These are phyloP conservation scores for Platerodrilus igneus DNA, from an alignment of 2,888 invertebrate species.

Conservation along the genomic window DNA sequence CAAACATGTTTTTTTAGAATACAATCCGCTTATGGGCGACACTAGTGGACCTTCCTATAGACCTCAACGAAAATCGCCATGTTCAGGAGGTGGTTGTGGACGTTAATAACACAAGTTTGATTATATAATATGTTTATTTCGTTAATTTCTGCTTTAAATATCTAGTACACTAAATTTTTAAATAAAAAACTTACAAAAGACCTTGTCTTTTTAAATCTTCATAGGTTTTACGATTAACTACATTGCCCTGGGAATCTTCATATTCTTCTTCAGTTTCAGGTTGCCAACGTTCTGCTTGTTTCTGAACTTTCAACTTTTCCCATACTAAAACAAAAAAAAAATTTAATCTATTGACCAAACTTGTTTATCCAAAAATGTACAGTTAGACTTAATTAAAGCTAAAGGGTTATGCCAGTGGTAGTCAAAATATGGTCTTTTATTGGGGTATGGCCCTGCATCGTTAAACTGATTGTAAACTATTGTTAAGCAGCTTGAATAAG, in stretches of 20 bases:
- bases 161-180: not conserved
- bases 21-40: constrained; percentile 43
- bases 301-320: constrained; percentile 95
- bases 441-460: too few relatives aligned
- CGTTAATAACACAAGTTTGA: constrained; percentile 17
- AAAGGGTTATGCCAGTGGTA: too few relatives aligned
- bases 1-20: constrained; percentile 35
- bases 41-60: constrained; percentile 39
- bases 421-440: too few relatives aligned
- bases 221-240: constrained; percentile 96
- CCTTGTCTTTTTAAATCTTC: constrained; percentile 99
- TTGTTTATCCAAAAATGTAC: too few relatives aligned
- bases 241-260: constrained; percentile 98
- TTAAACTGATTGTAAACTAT: too few relatives aligned
- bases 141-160: constrained; percentile 1
- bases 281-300: constrained; percentile 93
- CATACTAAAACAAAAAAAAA: constrained; percentile 68
- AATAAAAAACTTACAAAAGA: constrained; percentile 61
- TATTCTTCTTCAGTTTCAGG: constrained; percentile 97
- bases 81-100: constrained; percentile 45
- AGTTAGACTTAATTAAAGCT: too few relatives aligned
- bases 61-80: constrained; percentile 40
- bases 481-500: too few relatives aligned
- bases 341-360: too few relatives aligned
- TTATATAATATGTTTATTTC: constrained; percentile 1